These are phyloP conservation scores for Conops quadrifasciatus DNA, from an alignment of 2,888 invertebrate species.

Conservation along the genomic window DNA sequence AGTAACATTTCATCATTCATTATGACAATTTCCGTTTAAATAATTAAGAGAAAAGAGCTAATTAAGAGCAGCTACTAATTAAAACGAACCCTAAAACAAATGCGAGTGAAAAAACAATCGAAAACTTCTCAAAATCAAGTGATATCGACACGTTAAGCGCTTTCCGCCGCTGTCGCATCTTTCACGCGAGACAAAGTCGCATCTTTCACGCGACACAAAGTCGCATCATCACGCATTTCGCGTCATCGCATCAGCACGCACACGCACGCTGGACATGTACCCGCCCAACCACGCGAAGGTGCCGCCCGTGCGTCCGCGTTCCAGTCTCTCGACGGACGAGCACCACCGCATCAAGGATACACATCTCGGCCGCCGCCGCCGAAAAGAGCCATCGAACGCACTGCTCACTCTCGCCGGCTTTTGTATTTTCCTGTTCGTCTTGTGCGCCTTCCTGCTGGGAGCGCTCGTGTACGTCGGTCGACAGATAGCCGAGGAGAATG, in stretches of 20 bases:
- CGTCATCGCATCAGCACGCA: neutral
- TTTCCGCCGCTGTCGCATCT: no score
- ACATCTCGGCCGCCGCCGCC: conserved; percentile 33
- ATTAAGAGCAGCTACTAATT: neutral
- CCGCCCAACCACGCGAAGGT: conserved; percentile 56
- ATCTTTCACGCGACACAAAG: neutral
- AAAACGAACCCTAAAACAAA: neutral
- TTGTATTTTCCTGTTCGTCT: conserved; percentile 60
- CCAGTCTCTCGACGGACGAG: conserved; percentile 62
- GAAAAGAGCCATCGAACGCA: conserved; percentile 53
- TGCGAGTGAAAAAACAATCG: neutral
- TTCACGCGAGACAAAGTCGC: neutral
- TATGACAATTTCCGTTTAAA: no score
- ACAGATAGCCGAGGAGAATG: conserved; percentile 57
- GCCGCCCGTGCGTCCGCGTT: conserved; percentile 59
- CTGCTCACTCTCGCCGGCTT: conserved; percentile 61
- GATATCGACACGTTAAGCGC: no score
- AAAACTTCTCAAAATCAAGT: neutral
- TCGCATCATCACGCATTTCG: neutral
- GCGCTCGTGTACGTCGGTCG: conserved; percentile 63
- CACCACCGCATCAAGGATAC: conserved; percentile 52
- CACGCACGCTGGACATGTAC: conserved; percentile 51
- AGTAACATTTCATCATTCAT: no score
- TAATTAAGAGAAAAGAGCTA: neutral
- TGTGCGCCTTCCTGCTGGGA: conserved; percentile 60